Conservation (phyloP, 2,888 invertebrate species). For the Trisateles emortualis region DNA sequence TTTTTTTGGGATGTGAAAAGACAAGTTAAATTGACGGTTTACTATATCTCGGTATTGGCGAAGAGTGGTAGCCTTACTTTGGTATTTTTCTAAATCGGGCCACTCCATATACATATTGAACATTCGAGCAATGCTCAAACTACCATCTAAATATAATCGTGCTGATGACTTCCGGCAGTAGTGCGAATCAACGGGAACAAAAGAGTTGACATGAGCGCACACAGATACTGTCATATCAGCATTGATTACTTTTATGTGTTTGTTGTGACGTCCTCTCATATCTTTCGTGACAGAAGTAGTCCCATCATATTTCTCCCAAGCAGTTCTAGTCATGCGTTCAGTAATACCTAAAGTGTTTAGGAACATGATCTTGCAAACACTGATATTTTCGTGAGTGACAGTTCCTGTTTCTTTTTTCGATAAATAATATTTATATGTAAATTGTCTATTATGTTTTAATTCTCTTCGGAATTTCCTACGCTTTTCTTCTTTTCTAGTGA, state of each 20-base stretch:
- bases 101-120: too few relatives aligned
- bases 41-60: conserved; percentile 6
- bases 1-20: conserved; percentile 15
- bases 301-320: conserved; percentile 5
- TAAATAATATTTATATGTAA: conserved; percentile 5
- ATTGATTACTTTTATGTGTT: not conserved
- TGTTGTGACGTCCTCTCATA: not conserved
- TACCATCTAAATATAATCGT: too few relatives aligned
- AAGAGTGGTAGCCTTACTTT: too few relatives aligned
- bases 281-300: not conserved
- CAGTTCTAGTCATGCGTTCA: conserved; percentile 1
- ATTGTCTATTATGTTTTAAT: conserved; percentile 2
- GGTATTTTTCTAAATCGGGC: too few relatives aligned
- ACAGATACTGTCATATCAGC: conserved; percentile 1
- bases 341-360: conserved; percentile 6
- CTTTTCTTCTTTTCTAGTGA: not conserved
- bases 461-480: not conserved
- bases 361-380: conserved; percentile 9
- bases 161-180: too few relatives aligned
- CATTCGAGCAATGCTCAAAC: too few relatives aligned
- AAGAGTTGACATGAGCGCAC: conserved; percentile 1
- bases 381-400: not conserved
- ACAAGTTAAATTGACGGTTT: conserved; percentile 12
- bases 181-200: not conserved
- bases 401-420: not conserved